Evolutionary conservation across 2,113 vertebrate species (phyloP).

Genomic region (Ornithorhynchus anatinus): DNA sequence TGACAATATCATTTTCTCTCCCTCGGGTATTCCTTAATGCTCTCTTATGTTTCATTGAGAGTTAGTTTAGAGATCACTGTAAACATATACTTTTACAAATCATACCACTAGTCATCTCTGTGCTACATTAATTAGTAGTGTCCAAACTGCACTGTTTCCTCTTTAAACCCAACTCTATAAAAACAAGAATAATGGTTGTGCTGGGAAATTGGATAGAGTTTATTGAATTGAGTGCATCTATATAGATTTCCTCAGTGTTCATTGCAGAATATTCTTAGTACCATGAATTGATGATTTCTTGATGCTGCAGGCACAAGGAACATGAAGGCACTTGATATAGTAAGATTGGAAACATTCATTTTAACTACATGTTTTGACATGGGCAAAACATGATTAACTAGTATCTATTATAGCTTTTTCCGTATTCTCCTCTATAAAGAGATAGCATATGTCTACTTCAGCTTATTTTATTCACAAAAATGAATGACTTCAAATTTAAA

Average conservation of each 20-base stretch:
- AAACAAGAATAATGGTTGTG: not conserved
- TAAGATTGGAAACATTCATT: accelerated
- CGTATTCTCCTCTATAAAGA: accelerated
- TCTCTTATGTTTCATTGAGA: not conserved
- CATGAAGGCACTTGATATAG: not conserved
- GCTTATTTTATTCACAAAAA: not conserved
- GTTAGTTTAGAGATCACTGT: not conserved
- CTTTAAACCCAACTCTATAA: not conserved
- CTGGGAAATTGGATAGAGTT: not conserved
- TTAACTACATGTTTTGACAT: not conserved
- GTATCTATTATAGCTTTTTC: not conserved
- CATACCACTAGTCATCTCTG: not conserved
- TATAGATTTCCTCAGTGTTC: not conserved
- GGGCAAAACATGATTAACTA: not conserved
- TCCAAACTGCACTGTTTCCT: not conserved
- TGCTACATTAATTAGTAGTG: not conserved
- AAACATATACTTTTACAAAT: not conserved
- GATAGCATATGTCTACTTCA: not conserved
- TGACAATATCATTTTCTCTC: not conserved
- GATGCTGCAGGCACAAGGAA: not conserved
- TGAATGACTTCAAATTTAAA: accelerated
- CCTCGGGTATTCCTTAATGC: no score
- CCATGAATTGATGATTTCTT: not conserved
- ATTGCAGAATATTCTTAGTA: not conserved
- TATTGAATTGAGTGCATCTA: accelerated